Base-by-base conservation (phyloP, 1,140 invertebrate genomes). In the Drosophila pseudoananassae region DNA sequence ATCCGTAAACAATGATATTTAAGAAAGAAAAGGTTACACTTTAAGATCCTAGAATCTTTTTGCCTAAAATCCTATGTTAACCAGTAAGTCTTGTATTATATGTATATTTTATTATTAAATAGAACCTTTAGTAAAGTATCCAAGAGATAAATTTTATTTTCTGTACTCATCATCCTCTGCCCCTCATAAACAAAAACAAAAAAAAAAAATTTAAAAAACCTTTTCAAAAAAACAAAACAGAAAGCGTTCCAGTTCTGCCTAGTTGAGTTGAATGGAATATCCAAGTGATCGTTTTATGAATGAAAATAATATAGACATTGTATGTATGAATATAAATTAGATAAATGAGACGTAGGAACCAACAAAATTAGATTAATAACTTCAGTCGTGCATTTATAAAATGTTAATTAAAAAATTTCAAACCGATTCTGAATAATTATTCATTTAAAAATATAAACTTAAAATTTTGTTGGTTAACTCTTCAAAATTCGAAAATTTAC, bases 251-350 rank as follows among this genome's bases (percentile, higher is more conserved):
- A 52, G 38, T 59, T 36, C 68, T 59, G 29, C 23, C 49, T 40
- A 38, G 65, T 77, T 77, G 53, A 78, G 65, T 77, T 77, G 74
- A 78, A 72, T 77, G 64, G 65, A 78, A 78, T 71, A 65, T 79
- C 9, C 5, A 3, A 20, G 5, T 53, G 10, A 63, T 49, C 57
- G 31, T 40, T 51, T 23, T 15, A 3, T 49, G 17, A 15, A 40
- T 40, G 38, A n/a, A 40, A n/a, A 5, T 3, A n/a, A 43, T 17
- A 46, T 46, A 15, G 8, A 23, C 15, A 40, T 15, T 15, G 40
- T 43, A 43, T 15, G 40, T 43, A 43, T 36, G 2, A 36, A 27
- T 27, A 27, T 1, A 5, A 27, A 27, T 6, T 12, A 12, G 3
- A 12, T 12, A 12, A 2, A 12, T 36, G 10, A 12, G 33, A 0